Evolutionary conservation across 2,888 invertebrate species (phyloP).

Genomic region (Diarsia dahlii): DNA sequence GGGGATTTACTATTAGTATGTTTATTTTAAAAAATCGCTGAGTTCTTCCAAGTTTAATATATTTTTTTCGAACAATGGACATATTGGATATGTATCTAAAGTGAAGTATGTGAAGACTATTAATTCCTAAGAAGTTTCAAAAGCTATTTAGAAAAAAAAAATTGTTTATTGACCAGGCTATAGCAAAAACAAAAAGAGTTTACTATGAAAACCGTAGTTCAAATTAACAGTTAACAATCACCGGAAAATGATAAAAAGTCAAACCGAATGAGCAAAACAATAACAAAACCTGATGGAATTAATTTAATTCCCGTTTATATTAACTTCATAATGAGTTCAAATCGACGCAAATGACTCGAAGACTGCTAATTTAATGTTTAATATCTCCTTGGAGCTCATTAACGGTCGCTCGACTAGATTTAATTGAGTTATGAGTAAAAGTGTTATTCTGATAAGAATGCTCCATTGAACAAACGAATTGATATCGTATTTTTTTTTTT

Average conservation of each 20-base stretch:
- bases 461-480: not conserved
- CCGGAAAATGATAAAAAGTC: not conserved
- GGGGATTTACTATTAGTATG: fast-evolving
- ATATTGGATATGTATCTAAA: not conserved
- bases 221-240: not conserved
- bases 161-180: too few relatives aligned
- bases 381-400: slow-evolving; percentile 66
- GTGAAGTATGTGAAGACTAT: too few relatives aligned
- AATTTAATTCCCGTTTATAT: slow-evolving; percentile 55
- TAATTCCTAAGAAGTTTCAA: too few relatives aligned
- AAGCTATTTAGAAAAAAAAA: too few relatives aligned
- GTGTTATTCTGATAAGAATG: slow-evolving; percentile 58
- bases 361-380: slow-evolving; percentile 68
- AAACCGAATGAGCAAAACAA: slow-evolving; percentile 1
- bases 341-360: slow-evolving; percentile 64
- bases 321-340: slow-evolving; percentile 66
- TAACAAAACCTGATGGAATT: slow-evolving; percentile 32
- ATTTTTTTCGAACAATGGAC: not conserved
- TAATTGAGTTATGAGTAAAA: slow-evolving; percentile 67
- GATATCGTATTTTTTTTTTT: too few relatives aligned
- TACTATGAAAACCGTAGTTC: not conserved
- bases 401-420: slow-evolving; percentile 54
- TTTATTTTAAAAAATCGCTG: not conserved
- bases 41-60: not conserved
- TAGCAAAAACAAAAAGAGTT: not conserved